Evolutionary conservation across 2,113 vertebrate genomes (phyloP).

Genomic region (Microcebus jonahi): DNA sequence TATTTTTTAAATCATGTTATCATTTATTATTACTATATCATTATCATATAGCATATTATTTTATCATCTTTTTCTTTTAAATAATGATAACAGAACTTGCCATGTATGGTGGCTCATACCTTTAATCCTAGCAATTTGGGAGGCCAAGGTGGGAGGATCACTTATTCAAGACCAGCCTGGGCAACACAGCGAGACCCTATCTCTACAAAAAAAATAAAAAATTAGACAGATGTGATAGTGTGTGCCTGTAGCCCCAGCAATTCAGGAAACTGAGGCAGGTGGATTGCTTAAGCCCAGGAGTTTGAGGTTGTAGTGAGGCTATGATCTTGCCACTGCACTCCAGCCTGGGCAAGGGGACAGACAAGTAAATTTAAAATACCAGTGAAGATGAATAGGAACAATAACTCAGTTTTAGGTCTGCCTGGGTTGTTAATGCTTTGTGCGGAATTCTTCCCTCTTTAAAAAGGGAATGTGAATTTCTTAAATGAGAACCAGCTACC

Average conservation of each 20-base stretch:
- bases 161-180: no score
- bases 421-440: background rate
- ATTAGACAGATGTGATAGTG: no score
- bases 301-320: no score
- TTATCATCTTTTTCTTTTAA: conserved; percentile 45
- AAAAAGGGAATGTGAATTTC: background rate
- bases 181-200: no score
- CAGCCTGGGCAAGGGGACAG: background rate
- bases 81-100: background rate
- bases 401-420: background rate
- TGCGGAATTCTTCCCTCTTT: background rate
- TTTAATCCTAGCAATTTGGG: no score
- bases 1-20: background rate
- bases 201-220: no score
- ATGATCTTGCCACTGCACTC: no score
- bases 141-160: no score
- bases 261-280: no score
- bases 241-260: no score
- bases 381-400: background rate
- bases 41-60: background rate
- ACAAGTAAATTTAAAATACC: conserved; percentile 36
- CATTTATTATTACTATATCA: background rate
- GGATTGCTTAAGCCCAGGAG: no score
- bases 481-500: conserved; percentile 45
- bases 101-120: no score